Conservation (phyloP, 1,140 invertebrate genomes). For the Marisa cornuarietis region DNA sequence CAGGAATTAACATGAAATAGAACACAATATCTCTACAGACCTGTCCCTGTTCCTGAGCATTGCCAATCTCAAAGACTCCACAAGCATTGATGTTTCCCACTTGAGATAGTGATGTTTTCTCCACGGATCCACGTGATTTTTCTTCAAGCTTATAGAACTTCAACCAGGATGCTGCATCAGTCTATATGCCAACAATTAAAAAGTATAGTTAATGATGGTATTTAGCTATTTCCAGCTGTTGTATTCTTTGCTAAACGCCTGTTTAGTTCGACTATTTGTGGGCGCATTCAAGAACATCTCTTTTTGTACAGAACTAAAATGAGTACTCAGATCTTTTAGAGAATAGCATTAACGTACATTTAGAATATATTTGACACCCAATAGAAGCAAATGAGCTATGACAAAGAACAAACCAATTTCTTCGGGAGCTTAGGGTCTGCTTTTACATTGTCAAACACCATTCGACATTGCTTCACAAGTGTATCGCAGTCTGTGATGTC, state of each 20-base stretch:
- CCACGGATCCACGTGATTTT: constrained; percentile 57
- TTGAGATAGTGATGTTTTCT: constrained; percentile 55
- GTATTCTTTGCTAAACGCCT: no score
- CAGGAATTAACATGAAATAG: background rate
- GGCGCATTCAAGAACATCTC: no score
- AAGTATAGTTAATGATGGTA: no score
- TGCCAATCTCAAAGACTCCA: constrained; percentile 52
- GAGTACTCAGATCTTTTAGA: no score
- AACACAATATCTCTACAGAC: background rate
- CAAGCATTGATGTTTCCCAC: constrained; percentile 53
- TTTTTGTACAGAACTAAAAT: no score
- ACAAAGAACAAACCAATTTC: constrained; percentile 43
- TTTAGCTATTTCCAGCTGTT: no score
- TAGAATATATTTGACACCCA: no score
- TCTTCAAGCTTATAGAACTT: constrained; percentile 56
- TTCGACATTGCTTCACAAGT: constrained; percentile 47
- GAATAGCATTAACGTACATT: no score
- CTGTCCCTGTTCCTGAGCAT: background rate
- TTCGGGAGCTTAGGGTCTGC: constrained; percentile 46
- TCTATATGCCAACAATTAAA: constrained; percentile 24
- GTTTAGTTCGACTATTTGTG: no score
- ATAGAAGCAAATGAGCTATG: background rate
- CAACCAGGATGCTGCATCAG: constrained; percentile 43
- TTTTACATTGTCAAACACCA: constrained; percentile 53
- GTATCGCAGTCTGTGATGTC: constrained; percentile 34